Evolutionary conservation across 1,140 invertebrate species (phyloP).

Genomic region (Maconellicoccus hirsutus): DNA sequence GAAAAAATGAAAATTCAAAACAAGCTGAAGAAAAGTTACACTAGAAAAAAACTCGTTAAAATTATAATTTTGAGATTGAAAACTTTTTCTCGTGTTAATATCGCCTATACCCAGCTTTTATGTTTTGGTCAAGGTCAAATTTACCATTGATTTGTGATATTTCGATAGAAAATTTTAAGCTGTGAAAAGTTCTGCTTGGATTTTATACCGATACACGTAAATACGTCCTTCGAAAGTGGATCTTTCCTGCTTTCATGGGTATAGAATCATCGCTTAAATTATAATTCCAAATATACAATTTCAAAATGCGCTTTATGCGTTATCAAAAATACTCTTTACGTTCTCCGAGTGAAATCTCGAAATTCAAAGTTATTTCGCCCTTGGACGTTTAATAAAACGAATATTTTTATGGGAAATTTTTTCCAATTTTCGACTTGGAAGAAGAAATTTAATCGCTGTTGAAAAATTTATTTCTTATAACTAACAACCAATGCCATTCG

Average conservation of each 20-base stretch:
- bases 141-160: background rate
- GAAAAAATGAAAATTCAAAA: background rate
- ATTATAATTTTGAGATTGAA: background rate
- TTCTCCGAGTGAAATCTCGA: background rate
- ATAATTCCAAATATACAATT: background rate
- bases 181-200: background rate
- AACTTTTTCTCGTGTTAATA: background rate
- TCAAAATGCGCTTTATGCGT: background rate
- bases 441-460: too few relatives aligned
- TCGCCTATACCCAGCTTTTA: background rate
- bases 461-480: too few relatives aligned
- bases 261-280: background rate
- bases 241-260: constrained; percentile 8
- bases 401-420: too few relatives aligned
- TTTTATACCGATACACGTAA: background rate
- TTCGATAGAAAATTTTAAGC: background rate
- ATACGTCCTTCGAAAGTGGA: background rate
- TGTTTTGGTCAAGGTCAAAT: constrained; percentile 8
- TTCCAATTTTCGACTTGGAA: too few relatives aligned
- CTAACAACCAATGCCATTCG: background rate
- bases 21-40: background rate
- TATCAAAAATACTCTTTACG: background rate
- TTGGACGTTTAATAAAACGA: too few relatives aligned
- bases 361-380: too few relatives aligned
- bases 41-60: background rate